Conservation (phyloP, 2,797 vertebrate species). For the Etheostoma perlongum region DNA sequence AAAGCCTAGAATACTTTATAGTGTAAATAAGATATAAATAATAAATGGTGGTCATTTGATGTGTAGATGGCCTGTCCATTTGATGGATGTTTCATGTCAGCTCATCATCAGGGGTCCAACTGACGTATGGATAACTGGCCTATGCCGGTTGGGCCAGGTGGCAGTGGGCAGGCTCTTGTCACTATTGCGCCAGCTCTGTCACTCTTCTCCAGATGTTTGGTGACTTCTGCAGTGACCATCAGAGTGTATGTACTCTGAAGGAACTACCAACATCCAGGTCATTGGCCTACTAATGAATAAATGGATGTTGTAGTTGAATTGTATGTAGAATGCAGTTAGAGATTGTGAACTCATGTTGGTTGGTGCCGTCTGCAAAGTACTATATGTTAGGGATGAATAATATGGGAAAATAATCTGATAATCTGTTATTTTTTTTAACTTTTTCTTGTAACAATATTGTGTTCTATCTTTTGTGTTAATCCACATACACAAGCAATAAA, state of each 20-base stretch:
- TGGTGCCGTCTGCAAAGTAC: neutral
- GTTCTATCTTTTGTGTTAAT: too few species aligned
- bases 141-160: conserved; percentile 66
- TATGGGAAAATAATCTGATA: too few species aligned
- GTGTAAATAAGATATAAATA: conserved; percentile 61
- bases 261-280: conserved; percentile 7
- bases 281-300: conserved; percentile 10
- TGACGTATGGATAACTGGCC: conserved; percentile 44
- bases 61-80: conserved; percentile 51
- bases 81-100: conserved; percentile 69
- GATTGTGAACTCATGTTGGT: neutral
- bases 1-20: conserved; percentile 53
- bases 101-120: conserved; percentile 45
- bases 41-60: conserved; percentile 63
- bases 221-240: conserved; percentile 33
- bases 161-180: conserved; percentile 53
- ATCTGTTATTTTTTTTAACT: too few species aligned
- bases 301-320: neutral
- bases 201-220: conserved; percentile 62
- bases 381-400: too few species aligned
- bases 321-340: neutral
- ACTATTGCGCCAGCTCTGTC: conserved; percentile 33
- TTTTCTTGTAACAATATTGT: too few species aligned
- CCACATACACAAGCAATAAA: too few species aligned
- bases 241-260: neutral